Base-by-base conservation (phyloP, 2,888 invertebrate genomes). In the Iselma pallidipennis region DNA sequence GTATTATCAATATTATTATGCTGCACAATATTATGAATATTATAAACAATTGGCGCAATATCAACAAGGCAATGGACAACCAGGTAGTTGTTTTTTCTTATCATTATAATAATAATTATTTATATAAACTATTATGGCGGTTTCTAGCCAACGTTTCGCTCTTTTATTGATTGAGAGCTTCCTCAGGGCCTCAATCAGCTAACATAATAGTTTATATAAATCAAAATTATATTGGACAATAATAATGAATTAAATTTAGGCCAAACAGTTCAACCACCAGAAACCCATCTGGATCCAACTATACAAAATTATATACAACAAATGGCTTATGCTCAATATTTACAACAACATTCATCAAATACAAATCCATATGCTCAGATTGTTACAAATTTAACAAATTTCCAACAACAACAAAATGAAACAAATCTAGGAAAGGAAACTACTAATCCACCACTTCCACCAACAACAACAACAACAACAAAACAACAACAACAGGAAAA, bases 1-100 rank as follows among this genome's bases (percentile, higher is more conserved):
- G 65, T 81, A 80, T 67, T 80, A 80, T 65, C 80, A 80, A 67
- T 81, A 80, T 66, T 81, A 80, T 67, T 80, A 79, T 67, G 71
- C 78, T 21, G 74, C 74, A 59, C 81, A 81, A 62, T 82, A 81
- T 65, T 81, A 81, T 58, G 81, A 81, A 64, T 81, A 81, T 66
- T 81, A 79, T 69, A 80, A 79, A 66, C 80, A 81, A 61, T 60
- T 80, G 67, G 75, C 77, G 10, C 73, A 78, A 48, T 73, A 70
- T 63, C 71, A 74, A 55, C 73, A 74, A 37, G 6, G 19, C 16
- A 16, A 16, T 37, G 37, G 37, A 42, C 42, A 42, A 42, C 29
- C n/a, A n/a, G n/a, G n/a, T n/a, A n/a, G n/a, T n/a, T n/a, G n/a
- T n/a, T n/a, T 6, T 50, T 50, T 50, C 23, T 9, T 21, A 21